Evolutionary conservation across 2,888 invertebrate genomes (phyloP).

Genomic region (Melieria crassipennis): DNA sequence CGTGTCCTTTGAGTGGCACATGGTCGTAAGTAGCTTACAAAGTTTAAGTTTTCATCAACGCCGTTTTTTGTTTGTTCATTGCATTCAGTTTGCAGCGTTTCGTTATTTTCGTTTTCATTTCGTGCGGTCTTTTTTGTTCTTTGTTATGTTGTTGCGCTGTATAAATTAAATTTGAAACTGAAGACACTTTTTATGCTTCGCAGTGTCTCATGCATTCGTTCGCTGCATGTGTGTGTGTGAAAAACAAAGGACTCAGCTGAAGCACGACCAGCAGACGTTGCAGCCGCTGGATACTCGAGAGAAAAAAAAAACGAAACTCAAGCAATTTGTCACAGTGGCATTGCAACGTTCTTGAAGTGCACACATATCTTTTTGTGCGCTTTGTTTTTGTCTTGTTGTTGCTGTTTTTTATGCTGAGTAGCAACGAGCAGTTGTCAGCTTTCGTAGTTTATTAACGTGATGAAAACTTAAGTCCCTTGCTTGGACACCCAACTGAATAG

Average conservation of each 20-base stretch:
- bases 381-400: no score
- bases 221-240: no score
- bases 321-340: constrained; percentile 21
- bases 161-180: constrained; percentile 11
- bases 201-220: no score
- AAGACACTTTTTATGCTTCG: no score
- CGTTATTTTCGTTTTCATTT: neutral
- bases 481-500: no score
- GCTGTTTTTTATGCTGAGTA: no score
- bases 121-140: neutral
- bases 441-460: no score
- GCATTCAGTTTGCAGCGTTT: neutral
- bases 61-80: neutral
- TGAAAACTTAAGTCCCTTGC: no score
- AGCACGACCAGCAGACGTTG: no score
- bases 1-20: neutral
- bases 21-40: neutral
- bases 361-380: no score
- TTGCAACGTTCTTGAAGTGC: constrained; percentile 6
- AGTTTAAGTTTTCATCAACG: neutral
- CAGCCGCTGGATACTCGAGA: neutral
- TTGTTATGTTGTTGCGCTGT: constrained; percentile 2
- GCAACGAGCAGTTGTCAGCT: no score
- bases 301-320: constrained; percentile 11
- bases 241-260: no score